phyloP scores from a whole-genome alignment of 1,140 invertebrate species.

The Lordiphosa collinella region DNA sequence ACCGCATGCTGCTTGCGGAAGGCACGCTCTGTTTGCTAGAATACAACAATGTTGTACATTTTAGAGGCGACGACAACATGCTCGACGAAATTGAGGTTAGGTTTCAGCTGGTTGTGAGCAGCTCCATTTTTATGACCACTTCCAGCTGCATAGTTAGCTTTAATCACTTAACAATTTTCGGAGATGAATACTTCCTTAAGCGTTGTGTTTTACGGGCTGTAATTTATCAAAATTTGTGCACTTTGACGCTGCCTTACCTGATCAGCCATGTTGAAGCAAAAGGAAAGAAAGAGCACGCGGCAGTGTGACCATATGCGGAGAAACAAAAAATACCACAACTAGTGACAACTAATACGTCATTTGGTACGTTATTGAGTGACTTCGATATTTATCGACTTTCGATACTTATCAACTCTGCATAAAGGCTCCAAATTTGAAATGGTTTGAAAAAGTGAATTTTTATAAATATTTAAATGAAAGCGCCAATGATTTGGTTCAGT shows the following conservation, averaged over 20 bases:
- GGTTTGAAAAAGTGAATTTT: too few species aligned
- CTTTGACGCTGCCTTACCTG: slow-evolving; percentile 72
- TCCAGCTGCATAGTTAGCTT: not conserved
- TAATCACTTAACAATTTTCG: not conserved
- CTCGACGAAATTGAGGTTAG: slow-evolving; percentile 66
- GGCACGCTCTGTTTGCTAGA: slow-evolving; percentile 88
- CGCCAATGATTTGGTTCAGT: too few species aligned
- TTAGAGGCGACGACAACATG: slow-evolving; percentile 47
- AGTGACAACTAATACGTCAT: too few species aligned
- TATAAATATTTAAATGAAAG: too few species aligned
- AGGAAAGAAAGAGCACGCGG: slow-evolving; percentile 70
- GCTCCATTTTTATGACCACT: not conserved
- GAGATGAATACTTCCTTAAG: too few species aligned
- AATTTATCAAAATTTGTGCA: slow-evolving; percentile 55
- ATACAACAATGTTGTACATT: slow-evolving; percentile 23
- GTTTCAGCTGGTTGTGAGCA: slow-evolving; percentile 17
- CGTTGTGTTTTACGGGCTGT: slow-evolving; percentile 5
- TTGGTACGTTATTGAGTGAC: too few species aligned
- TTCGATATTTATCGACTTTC: too few species aligned
- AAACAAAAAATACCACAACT: too few species aligned
- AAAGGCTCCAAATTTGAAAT: too few species aligned
- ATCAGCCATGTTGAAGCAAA: slow-evolving; percentile 80
- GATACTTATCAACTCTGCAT: too few species aligned
- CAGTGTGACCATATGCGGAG: slow-evolving; percentile 1
- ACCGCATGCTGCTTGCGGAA: slow-evolving; percentile 98